Conservation (phyloP, 2,888 invertebrate genomes). For the Drosophila bunnanda region DNA sequence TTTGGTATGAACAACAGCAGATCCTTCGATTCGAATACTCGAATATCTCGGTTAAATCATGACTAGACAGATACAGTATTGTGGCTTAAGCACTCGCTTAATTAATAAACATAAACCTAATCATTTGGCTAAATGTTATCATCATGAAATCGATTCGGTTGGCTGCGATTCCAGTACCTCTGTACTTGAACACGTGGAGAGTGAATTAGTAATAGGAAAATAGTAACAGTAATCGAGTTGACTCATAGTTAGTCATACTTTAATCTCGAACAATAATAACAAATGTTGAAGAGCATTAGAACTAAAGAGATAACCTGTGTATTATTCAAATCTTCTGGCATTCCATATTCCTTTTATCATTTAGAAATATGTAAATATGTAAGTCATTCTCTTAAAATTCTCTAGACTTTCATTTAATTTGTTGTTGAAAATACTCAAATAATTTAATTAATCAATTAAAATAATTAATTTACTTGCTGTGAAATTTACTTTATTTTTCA, state of each 20-base stretch:
- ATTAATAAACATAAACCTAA: background rate
- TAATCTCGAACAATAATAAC: background rate
- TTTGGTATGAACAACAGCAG: conserved; percentile 9
- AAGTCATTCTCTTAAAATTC: no score
- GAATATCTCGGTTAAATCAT: background rate
- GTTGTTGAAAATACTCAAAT: no score
- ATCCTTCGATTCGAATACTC: background rate
- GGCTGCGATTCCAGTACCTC: background rate
- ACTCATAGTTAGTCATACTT: background rate
- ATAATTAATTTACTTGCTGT: no score
- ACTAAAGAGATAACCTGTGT: background rate
- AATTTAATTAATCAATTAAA: no score
- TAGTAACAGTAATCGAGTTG: background rate
- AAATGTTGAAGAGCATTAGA: no score
- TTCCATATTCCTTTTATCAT: no score
- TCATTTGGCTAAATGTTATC: conserved; percentile 28
- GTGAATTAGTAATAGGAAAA: background rate
- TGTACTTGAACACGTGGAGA: background rate
- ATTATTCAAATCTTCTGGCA: no score
- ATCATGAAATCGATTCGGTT: conserved; percentile 9
- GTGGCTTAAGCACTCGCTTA: conserved; percentile 2
- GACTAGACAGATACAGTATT: background rate
- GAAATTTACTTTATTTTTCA: no score
- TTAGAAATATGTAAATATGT: no score
- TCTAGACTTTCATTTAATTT: no score